phyloP scores from a whole-genome alignment of 2,888 invertebrate species.

The Drosophila robusta region DNA sequence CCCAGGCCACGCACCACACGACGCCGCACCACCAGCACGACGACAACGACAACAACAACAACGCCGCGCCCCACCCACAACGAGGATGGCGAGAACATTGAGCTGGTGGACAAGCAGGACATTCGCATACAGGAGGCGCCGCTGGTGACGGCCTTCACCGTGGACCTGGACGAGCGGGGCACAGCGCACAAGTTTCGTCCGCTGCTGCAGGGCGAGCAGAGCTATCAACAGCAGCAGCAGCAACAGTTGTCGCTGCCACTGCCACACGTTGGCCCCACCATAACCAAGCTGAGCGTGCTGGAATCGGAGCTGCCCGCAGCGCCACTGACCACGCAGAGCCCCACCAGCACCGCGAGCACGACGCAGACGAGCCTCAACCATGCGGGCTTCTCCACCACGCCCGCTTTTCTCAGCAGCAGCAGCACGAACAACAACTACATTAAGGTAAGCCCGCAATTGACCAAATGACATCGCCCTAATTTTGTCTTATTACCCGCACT shows the following conservation, averaged over 20 bases:
- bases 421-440: constrained; percentile 55
- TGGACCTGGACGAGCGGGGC: constrained; percentile 92
- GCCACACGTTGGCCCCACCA: constrained; percentile 79
- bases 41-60: constrained; percentile 86
- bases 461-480: constrained; percentile 16
- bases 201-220: constrained; percentile 86
- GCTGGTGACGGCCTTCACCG: constrained; percentile 93
- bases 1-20: constrained; percentile 68
- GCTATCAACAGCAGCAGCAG: constrained; percentile 30
- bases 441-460: constrained; percentile 55
- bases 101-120: constrained; percentile 89
- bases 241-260: constrained; percentile 31
- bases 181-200: constrained; percentile 92
- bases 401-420: constrained; percentile 51
- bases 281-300: constrained; percentile 81
- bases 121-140: constrained; percentile 94
- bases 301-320: constrained; percentile 62
- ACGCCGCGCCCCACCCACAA: constrained; percentile 90
- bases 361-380: constrained; percentile 50
- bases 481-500: not conserved
- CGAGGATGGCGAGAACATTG: constrained; percentile 88
- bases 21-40: constrained; percentile 52
- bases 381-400: constrained; percentile 59
- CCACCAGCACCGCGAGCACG: constrained; percentile 52
- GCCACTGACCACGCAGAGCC: constrained; percentile 69